Conservation (phyloP, 2,888 invertebrate genomes). For the Melanophora roralis region DNA sequence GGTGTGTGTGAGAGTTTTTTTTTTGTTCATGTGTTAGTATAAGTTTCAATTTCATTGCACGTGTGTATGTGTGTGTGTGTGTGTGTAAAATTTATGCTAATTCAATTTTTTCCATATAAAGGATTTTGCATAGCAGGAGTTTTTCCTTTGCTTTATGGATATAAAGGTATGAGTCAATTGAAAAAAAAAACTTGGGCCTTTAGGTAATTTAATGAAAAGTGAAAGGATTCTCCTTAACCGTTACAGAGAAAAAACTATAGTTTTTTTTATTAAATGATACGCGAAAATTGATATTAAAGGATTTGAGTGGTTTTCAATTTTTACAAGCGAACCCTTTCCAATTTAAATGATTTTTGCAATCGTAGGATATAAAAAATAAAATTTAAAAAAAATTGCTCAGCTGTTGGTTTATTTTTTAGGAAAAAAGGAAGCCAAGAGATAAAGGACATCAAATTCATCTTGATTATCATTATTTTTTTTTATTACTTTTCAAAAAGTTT, state of each 20-base stretch:
- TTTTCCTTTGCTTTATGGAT: not conserved
- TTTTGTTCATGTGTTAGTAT: not conserved
- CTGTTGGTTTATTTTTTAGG: not conserved
- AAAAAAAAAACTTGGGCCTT: slow-evolving; percentile 47
- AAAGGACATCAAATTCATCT: slow-evolving; percentile 13
- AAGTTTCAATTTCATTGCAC: not conserved
- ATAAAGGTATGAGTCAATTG: not conserved
- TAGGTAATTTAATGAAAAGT: slow-evolving; percentile 57
- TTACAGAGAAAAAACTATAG: slow-evolving; percentile 7
- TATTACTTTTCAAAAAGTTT: not conserved
- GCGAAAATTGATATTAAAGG: slow-evolving; percentile 7
- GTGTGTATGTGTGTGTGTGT: not conserved
- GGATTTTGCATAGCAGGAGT: slow-evolving; percentile 43
- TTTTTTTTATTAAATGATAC: slow-evolving; percentile 6
- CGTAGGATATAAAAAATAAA: not conserved
- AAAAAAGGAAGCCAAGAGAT: not conserved
- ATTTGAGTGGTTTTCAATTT: slow-evolving; percentile 34
- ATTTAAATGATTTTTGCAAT: slow-evolving; percentile 32
- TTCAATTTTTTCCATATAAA: not conserved
- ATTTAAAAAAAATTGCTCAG: slow-evolving; percentile 5
- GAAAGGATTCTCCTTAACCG: slow-evolving; percentile 56
- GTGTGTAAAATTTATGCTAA: slow-evolving; percentile 11
- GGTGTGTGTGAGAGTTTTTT: not conserved
- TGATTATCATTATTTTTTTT: slow-evolving; percentile 8
- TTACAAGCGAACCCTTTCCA: slow-evolving; percentile 19